Conservation (phyloP, 2,888 invertebrate genomes). For the Hirudinaria manillensis region DNA sequence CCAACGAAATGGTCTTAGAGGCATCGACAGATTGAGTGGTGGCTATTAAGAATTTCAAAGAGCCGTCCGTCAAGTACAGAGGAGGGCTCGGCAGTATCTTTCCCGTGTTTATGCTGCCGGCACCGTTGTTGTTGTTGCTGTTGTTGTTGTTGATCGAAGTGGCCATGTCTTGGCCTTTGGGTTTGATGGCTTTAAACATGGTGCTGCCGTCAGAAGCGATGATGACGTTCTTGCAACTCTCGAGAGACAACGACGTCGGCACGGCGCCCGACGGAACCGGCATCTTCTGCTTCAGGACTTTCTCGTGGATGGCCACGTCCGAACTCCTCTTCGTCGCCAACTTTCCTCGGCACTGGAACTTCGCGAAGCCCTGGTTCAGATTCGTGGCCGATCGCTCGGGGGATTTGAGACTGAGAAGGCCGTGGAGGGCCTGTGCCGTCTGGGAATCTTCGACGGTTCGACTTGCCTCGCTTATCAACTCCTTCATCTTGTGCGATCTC, state of each 20-base stretch:
- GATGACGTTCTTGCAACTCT: background rate
- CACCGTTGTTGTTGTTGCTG: background rate
- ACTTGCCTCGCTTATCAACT: slow-evolving; percentile 47
- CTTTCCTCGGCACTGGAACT: slow-evolving; percentile 24
- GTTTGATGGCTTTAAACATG: slow-evolving; percentile 32
- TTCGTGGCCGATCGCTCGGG: slow-evolving; percentile 34
- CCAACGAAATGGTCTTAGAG: background rate
- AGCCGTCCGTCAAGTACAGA: background rate
- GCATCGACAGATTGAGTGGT: background rate
- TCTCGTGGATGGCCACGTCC: background rate
- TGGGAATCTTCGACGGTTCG: slow-evolving; percentile 53
- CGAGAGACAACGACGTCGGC: background rate
- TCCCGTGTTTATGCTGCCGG: background rate
- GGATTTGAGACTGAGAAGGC: slow-evolving; percentile 51
- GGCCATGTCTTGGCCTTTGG: slow-evolving; percentile 19
- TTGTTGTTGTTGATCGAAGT: background rate
- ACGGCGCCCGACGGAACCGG: background rate
- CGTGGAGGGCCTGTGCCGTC: slow-evolving; percentile 53
- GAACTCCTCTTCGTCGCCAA: background rate
- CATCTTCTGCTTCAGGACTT: slow-evolving; percentile 21
- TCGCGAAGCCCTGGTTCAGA: slow-evolving; percentile 36
- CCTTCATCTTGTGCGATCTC: slow-evolving; percentile 52
- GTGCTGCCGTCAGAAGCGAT: background rate
- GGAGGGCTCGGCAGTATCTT: slow-evolving; percentile 2
- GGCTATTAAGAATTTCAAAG: slow-evolving; percentile 15